phyloP scores from a whole-genome alignment of 2,113 vertebrate genomes.

The Nanorana parkeri region DNA sequence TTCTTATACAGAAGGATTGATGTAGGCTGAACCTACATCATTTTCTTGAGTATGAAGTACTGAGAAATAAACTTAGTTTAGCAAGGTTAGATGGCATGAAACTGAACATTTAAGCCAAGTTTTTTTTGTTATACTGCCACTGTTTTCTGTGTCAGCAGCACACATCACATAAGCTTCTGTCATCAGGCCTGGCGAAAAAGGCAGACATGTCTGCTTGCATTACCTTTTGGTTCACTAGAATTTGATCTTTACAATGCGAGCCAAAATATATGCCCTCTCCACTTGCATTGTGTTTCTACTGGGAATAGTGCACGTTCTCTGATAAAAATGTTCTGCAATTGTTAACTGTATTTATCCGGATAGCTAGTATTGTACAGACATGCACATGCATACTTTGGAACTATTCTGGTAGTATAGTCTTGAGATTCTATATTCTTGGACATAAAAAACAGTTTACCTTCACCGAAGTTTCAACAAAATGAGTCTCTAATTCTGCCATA shows the following conservation, averaged over 20 bases:
- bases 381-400: no score
- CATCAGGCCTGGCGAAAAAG: slow-evolving; percentile 19
- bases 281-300: neutral
- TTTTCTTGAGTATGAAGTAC: neutral
- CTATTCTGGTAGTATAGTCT: no score
- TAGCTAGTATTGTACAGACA: no score
- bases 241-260: slow-evolving; percentile 36
- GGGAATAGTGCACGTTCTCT: neutral
- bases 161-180: slow-evolving; percentile 32
- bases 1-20: no score
- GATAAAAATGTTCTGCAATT: neutral
- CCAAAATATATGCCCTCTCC: slow-evolving; percentile 25
- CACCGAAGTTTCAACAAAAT: no score
- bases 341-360: no score
- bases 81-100: slow-evolving; percentile 20
- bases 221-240: slow-evolving; percentile 31
- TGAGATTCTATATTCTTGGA: no score
- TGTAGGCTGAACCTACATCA: no score
- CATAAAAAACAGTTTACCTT: no score
- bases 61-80: neutral
- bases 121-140: neutral
- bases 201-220: slow-evolving; percentile 25
- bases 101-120: neutral
- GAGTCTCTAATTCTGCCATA: no score
- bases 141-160: slow-evolving; percentile 30